Conservation (phyloP, 1,140 invertebrate species). For the Drosophila sturtevanti region DNA sequence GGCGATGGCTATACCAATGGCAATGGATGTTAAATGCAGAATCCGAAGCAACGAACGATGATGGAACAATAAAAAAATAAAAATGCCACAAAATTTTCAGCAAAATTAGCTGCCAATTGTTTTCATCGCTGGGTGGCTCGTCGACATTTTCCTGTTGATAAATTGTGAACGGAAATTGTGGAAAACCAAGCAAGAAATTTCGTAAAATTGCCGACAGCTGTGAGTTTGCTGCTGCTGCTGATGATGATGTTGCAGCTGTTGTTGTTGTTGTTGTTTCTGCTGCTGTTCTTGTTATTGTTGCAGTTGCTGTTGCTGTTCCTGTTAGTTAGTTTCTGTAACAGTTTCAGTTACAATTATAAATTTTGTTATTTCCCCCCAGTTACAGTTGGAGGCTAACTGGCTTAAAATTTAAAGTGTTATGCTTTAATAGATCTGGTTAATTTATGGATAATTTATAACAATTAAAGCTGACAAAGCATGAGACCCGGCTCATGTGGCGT, state of each 20-base stretch:
- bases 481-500: conserved; percentile 43
- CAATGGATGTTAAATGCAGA: background rate
- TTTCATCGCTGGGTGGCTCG: conserved; percentile 52
- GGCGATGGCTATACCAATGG: too few relatives aligned
- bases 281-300: background rate
- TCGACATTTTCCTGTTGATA: conserved; percentile 71
- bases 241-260: conserved; percentile 5
- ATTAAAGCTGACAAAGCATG: conserved; percentile 54
- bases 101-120: conserved; percentile 79
- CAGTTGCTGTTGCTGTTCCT: conserved; percentile 13
- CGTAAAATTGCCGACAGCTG: conserved; percentile 56
- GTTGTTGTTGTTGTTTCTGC: conserved; percentile 8
- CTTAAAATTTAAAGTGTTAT: conserved; percentile 35
- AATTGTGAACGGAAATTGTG: conserved; percentile 74
- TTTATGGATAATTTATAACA: conserved; percentile 68
- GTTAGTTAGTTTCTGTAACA: background rate
- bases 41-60: background rate
- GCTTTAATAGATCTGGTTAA: conserved; percentile 47
- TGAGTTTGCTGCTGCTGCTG: background rate
- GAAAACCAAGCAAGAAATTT: conserved; percentile 74
- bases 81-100: conserved; percentile 71
- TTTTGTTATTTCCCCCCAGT: conserved; percentile 1
- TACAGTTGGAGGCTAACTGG: background rate
- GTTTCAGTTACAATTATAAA: background rate
- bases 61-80: conserved; percentile 64